Base-by-base conservation (phyloP, 1,140 invertebrate species). In the Scylla paramamosain region DNA sequence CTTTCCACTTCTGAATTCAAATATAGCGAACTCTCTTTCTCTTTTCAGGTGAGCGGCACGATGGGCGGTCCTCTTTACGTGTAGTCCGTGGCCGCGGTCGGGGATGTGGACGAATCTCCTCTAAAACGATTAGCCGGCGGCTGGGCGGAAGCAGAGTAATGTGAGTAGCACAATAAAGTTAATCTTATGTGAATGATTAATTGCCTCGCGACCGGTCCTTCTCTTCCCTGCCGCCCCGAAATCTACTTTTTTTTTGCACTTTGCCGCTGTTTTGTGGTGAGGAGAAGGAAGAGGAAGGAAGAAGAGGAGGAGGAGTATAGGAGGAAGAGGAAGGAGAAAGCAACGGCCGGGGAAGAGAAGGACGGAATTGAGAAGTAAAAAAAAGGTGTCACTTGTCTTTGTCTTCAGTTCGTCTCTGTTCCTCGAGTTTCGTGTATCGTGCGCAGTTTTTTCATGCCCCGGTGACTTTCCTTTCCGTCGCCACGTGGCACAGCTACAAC, bases 171-270 rank as follows among this genome's bases (percentile, higher is more conserved):
- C 93, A 94, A 94, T 94, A 94, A 94, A 94, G 93, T 94, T 94
- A 94, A 94, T 94, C 88, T 94, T 94, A 94, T 94, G 93, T 94
- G 91, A 94, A 94, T 94, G 93, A 94, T 94, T 94, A 94, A 94
- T 94, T 94, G 93, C 93, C 46, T 45, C 88, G 48, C 92, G 48
- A 83, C 86, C 92, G 16, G 90, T 87, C 92, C 92, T 32, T 87
- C 83, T 93, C 82, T 45, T 87, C 1, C 39, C 39, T 6, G 92
- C 32, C 25, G 84, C 29, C 39, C 39, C 92, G 28, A 87, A 93
- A 90, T 77, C 20, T 45, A 45, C 48, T 94, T 87, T 82, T 87
- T 89, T 90, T 90, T 87, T 52, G 39, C 28, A 88, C 52, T 77
- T 89, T 67, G 86, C 28, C 31, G 31, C 10, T 89, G 87, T 87